Percentiles rank a stretch among this genome's conserved stretches.
Conservation (phyloP, 2,113 vertebrate genomes). For the Trichomycterus rosablanca region DNA sequence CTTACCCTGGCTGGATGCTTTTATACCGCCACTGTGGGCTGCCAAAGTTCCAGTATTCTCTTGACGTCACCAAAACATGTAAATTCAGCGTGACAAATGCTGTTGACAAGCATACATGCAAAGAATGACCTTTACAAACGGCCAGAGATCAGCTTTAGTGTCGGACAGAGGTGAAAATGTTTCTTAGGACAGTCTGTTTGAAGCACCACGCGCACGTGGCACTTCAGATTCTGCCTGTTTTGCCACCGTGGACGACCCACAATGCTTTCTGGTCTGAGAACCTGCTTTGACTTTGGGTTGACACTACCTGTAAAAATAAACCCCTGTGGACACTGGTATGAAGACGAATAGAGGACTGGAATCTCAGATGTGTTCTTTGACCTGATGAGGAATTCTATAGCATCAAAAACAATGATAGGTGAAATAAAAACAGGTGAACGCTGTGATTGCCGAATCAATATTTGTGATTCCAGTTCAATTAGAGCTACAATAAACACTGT, state of each 20-base stretch:
- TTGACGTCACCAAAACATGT: constrained; percentile 76
- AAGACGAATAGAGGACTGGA: constrained; percentile 38
- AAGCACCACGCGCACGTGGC: neutral
- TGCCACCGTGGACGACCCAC: neutral
- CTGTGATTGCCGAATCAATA: no score
- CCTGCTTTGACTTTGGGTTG: constrained; percentile 51
- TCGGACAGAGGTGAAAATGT: constrained; percentile 1
- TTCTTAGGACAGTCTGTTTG: neutral
- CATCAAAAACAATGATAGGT: no score
- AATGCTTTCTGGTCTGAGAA: constrained; percentile 22
- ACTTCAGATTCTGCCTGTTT: neutral
- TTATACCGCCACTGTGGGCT: constrained; percentile 58
- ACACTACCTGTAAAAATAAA: constrained; percentile 72
- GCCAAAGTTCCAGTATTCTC: constrained; percentile 59
- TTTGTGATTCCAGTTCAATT: no score
- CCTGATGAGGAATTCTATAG: constrained; percentile 4
- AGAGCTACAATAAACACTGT: no score
- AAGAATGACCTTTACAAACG: constrained; percentile 53
- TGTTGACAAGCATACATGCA: constrained; percentile 71
- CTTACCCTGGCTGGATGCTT: constrained; percentile 26
- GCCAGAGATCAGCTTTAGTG: no score
- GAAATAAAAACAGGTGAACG: no score
- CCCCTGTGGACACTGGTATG: constrained; percentile 56
- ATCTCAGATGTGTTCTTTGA: constrained; percentile 25
- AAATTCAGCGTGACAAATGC: constrained; percentile 75